These are phyloP conservation scores for Cydia splendana DNA, from an alignment of 1,140 invertebrate genomes.

Conservation along the genomic window DNA sequence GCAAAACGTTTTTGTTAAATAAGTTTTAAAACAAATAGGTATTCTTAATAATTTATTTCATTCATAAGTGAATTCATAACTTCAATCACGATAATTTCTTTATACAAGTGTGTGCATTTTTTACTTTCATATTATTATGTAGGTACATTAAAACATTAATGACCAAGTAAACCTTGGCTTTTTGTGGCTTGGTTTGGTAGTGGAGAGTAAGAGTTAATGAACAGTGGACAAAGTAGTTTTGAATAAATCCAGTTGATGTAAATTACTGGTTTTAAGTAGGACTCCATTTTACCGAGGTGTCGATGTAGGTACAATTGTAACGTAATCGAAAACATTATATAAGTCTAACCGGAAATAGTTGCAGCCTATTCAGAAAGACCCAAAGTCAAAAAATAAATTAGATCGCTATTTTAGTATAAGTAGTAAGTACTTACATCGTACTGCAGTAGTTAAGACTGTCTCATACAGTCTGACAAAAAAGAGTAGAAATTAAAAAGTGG, in stretches of 20 bases:
- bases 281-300: background rate
- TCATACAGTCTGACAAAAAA: too few relatives aligned
- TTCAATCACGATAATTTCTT: too few relatives aligned
- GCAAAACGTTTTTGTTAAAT: too few relatives aligned
- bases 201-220: background rate
- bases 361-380: background rate
- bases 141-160: background rate
- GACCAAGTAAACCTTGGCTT: background rate
- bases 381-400: background rate
- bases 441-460: too few relatives aligned
- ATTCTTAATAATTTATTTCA: too few relatives aligned
- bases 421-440: too few relatives aligned
- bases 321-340: slow-evolving; percentile 9
- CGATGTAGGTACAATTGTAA: background rate
- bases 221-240: background rate
- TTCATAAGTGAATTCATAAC: too few relatives aligned
- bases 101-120: too few relatives aligned
- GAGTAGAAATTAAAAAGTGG: too few relatives aligned
- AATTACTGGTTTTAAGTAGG: slow-evolving; percentile 5
- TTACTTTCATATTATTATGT: too few relatives aligned
- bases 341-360: background rate
- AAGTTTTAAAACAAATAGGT: too few relatives aligned
- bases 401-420: background rate
- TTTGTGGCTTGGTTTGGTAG: background rate
- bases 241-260: background rate